phyloP scores from a whole-genome alignment of 2,888 invertebrate species.

The Lamellibrachia satsuma region DNA sequence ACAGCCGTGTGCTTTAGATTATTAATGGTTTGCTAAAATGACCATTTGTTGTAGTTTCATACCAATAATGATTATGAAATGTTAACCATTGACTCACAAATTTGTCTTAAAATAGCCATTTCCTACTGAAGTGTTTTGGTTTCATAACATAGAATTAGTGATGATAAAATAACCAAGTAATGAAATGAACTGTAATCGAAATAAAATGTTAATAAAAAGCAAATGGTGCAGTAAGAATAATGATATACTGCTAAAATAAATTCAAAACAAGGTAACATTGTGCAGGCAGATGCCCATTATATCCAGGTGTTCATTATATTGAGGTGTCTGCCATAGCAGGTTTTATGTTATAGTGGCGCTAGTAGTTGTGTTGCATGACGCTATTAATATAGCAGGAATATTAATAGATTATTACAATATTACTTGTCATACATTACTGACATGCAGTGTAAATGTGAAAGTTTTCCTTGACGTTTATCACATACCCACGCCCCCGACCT shows the following conservation, averaged over 20 bases:
- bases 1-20: background rate
- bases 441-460: background rate
- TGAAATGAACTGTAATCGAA: background rate
- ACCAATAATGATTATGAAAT: no score
- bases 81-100: background rate
- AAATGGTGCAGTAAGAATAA: background rate
- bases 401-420: background rate
- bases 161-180: background rate
- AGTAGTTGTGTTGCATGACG: background rate
- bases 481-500: constrained; percentile 67
- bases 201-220: background rate
- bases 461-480: background rate
- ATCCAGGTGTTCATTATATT: background rate
- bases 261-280: background rate
- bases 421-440: background rate
- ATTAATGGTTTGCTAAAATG: no score
- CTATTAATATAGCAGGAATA: background rate
- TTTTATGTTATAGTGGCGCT: background rate
- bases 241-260: background rate
- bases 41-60: no score
- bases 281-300: background rate
- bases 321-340: background rate
- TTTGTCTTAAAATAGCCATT: background rate
- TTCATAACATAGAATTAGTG: background rate
- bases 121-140: background rate